These are phyloP conservation scores for Xestia rhomboidea DNA, from an alignment of 2,888 invertebrate genomes.

Conservation along the genomic window DNA sequence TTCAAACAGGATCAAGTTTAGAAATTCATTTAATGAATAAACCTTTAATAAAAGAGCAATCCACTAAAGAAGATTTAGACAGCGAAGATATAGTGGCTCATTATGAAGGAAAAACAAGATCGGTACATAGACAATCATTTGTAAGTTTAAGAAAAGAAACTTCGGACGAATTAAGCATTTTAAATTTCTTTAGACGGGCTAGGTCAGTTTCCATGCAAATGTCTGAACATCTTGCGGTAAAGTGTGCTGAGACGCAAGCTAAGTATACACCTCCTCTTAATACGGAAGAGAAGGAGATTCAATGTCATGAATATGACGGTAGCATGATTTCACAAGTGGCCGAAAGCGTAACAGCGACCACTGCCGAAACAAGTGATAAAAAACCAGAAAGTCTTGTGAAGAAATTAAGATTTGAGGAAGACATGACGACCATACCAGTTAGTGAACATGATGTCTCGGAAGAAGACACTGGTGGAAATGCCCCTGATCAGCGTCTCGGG, in stretches of 20 bases:
- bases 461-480: slow-evolving; percentile 20
- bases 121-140: slow-evolving; percentile 6
- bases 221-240: not conserved
- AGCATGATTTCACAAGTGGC: not conserved
- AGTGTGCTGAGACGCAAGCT: not conserved
- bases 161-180: slow-evolving; percentile 75
- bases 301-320: slow-evolving; percentile 70
- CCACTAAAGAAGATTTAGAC: slow-evolving; percentile 12
- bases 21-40: slow-evolving; percentile 66
- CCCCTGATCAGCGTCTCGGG: not conserved
- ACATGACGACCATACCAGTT: slow-evolving; percentile 71
- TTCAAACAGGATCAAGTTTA: slow-evolving; percentile 83
- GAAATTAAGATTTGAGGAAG: slow-evolving; percentile 75
- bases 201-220: slow-evolving; percentile 63
- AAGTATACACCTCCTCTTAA: not conserved
- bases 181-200: slow-evolving; percentile 74
- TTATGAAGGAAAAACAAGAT: slow-evolving; percentile 24
- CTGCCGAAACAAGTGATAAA: not conserved
- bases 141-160: slow-evolving; percentile 34
- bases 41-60: not conserved
- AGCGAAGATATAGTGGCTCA: slow-evolving; percentile 29
- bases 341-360: not conserved
- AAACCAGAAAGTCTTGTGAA: slow-evolving; percentile 42
- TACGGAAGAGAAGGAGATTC: slow-evolving; percentile 74
- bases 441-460: slow-evolving; percentile 51